Conservation (phyloP, 2,797 vertebrate genomes). For the Apogon hyalosoma region DNA sequence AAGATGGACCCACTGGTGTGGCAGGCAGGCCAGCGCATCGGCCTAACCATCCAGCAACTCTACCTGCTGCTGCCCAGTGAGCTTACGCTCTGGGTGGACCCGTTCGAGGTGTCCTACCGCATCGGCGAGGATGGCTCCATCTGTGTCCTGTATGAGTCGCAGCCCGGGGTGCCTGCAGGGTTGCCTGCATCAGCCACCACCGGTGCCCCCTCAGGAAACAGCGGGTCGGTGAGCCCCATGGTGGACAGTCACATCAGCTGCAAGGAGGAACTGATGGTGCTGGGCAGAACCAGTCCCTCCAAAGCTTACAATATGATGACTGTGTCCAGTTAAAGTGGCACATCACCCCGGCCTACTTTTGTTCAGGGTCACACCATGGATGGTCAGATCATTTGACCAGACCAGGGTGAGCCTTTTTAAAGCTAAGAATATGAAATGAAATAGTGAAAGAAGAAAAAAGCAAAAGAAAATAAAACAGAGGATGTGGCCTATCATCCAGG, state of each 20-base stretch:
- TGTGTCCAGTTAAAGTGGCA: conserved; percentile 92
- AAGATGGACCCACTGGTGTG: conserved; percentile 98
- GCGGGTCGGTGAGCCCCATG: conserved; percentile 84
- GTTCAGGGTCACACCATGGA: conserved; percentile 73
- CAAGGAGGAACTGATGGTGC: conserved; percentile 96
- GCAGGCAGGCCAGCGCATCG: conserved; percentile 93
- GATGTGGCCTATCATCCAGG: conserved; percentile 90
- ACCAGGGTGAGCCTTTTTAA: conserved; percentile 77
- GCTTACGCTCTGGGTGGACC: conserved; percentile 98
- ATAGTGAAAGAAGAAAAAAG: conserved; percentile 75
- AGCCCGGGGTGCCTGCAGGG: conserved; percentile 79
- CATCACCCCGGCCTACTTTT: conserved; percentile 60
- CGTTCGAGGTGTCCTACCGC: conserved; percentile 97
- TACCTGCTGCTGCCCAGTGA: conserved; percentile 95
- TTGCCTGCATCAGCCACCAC: conserved; percentile 45
- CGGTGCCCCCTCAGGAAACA: conserved; percentile 72
- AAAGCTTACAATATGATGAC: conserved; percentile 99
- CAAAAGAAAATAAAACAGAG: conserved; percentile 73
- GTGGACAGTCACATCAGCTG: conserved; percentile 98
- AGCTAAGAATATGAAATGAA: conserved; percentile 82
- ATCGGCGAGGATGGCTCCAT: conserved; percentile 97
- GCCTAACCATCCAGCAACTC: conserved; percentile 95
- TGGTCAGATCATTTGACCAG: conserved; percentile 61
- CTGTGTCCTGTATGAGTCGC: conserved; percentile 96
- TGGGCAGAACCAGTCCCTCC: conserved; percentile 95